Conservation (phyloP, 2,113 vertebrate genomes). For the Mobula birostris region DNA sequence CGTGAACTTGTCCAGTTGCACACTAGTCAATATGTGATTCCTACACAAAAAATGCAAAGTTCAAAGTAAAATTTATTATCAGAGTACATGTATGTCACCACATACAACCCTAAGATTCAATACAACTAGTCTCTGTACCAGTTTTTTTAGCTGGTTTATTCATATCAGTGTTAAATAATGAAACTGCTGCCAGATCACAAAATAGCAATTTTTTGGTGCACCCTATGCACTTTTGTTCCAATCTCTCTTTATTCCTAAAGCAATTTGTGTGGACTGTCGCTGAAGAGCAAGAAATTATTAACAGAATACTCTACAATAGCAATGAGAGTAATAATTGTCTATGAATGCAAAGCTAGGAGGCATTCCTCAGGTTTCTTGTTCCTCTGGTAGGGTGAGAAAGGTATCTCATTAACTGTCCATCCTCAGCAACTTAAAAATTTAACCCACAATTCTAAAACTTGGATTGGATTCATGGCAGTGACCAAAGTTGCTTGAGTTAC, state of each 20-base stretch:
- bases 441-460: neutral
- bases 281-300: neutral
- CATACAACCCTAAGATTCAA: neutral
- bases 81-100: too few species aligned
- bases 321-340: neutral
- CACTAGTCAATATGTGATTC: neutral
- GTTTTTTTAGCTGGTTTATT: neutral
- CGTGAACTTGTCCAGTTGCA: neutral
- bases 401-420: neutral
- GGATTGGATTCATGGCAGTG: neutral
- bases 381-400: neutral
- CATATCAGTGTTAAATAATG: neutral
- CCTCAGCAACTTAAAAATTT: neutral
- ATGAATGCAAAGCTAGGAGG: neutral
- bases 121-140: neutral
- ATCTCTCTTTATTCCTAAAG: neutral
- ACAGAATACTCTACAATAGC: neutral
- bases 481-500: neutral
- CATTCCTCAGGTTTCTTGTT: neutral
- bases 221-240: neutral
- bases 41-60: neutral
- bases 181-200: neutral
- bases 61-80: too few species aligned
- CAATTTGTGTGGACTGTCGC: neutral
- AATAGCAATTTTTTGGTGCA: neutral